Evolutionary conservation across 2,797 vertebrate species (phyloP).

Genomic region (Tympanoctomys barrerae): DNA sequence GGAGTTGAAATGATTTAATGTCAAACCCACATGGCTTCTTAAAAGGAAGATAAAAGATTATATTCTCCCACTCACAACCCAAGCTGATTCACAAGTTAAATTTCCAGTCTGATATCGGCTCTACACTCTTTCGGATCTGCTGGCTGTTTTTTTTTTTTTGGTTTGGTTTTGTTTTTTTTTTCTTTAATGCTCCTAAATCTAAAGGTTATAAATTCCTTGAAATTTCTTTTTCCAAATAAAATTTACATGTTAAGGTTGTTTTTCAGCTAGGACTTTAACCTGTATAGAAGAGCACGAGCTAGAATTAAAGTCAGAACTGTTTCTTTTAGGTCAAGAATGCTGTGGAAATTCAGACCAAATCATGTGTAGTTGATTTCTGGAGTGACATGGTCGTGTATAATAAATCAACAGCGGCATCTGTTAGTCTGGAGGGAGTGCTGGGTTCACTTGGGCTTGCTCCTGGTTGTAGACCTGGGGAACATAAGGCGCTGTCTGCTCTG

Average conservation of each 20-base stretch:
- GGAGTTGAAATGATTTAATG: constrained; percentile 56
- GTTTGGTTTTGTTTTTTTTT: too few species aligned
- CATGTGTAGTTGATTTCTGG: neutral
- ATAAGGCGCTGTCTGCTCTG: neutral
- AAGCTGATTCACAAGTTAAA: constrained; percentile 30
- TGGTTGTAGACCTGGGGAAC: neutral
- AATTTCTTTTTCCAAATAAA: constrained; percentile 66
- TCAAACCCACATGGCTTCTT: constrained; percentile 29
- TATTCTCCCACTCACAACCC: constrained; percentile 12
- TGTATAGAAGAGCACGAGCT: neutral
- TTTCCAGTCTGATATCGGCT: neutral
- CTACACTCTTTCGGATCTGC: neutral
- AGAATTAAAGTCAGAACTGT: neutral
- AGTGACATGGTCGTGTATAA: neutral
- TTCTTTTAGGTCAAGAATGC: constrained; percentile 19
- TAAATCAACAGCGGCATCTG: neutral
- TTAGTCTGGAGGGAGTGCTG: neutral
- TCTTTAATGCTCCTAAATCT: constrained; percentile 22
- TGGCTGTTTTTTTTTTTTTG: neutral
- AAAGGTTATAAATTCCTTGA: constrained; percentile 2
- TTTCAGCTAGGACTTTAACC: constrained; percentile 36
- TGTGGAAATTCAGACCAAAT: constrained; percentile 8
- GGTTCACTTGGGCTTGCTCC: neutral
- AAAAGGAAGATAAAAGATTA: constrained; percentile 51
- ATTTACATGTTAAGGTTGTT: constrained; percentile 44